A percentile compares a stretch with the other conserved stretches of the same genome.
phyloP scores from a whole-genome alignment of 2,888 invertebrate species.

The Lacanobia oleracea region DNA sequence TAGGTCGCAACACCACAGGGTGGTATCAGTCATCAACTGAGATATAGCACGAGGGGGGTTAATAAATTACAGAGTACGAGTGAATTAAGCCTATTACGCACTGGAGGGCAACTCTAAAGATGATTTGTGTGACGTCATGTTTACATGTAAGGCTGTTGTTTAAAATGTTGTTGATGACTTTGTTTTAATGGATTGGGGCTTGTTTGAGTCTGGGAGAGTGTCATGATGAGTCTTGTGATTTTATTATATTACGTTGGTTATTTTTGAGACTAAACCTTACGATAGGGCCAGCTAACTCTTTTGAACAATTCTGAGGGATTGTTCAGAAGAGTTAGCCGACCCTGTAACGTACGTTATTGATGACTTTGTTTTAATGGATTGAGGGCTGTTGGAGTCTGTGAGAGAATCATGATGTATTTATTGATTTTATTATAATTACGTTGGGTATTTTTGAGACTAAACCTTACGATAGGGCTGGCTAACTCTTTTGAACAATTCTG shows the following conservation, averaged over 20 bases:
- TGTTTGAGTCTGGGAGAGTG: background rate
- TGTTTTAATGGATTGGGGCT: background rate
- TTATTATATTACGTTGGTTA: background rate
- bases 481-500: too few relatives aligned
- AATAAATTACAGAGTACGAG: constrained; percentile 71
- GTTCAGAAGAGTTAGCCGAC: too few relatives aligned
- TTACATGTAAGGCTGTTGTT: constrained; percentile 35
- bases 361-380: too few relatives aligned
- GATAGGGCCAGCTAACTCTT: too few relatives aligned
- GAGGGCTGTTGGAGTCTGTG: too few relatives aligned
- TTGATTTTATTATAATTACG: too few relatives aligned
- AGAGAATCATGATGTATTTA: too few relatives aligned
- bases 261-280: too few relatives aligned
- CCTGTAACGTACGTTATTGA: too few relatives aligned
- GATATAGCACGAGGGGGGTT: constrained; percentile 64
- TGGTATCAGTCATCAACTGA: constrained; percentile 57
- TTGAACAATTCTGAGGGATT: too few relatives aligned
- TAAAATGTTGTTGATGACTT: constrained; percentile 21
- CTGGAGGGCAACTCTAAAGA: constrained; percentile 52
- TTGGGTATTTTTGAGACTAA: too few relatives aligned
- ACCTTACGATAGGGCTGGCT: too few relatives aligned
- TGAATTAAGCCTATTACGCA: constrained; percentile 73
- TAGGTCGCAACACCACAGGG: constrained; percentile 1
- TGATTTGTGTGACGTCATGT: constrained; percentile 61
- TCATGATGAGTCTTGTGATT: background rate